Conservation (phyloP, 1,140 invertebrate genomes). For the Zaprionus kolodkinae region DNA sequence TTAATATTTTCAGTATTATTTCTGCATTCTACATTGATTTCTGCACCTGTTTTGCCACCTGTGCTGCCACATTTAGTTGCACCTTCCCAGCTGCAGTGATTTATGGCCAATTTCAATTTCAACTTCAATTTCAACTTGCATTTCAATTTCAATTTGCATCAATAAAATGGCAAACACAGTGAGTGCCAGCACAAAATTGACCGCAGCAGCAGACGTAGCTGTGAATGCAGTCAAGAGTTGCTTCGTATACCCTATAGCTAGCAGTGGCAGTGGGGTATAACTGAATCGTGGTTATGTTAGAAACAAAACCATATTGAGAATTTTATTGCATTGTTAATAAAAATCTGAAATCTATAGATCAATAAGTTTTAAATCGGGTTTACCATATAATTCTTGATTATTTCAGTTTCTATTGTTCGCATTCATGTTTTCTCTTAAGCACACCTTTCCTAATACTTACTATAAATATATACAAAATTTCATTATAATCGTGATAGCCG, state of each 20-base stretch:
- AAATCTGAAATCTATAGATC: background rate
- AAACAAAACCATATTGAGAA: background rate
- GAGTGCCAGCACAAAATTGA: constrained; percentile 30
- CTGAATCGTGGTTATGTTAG: no score
- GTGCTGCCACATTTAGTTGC: background rate
- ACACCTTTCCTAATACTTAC: background rate
- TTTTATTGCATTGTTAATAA: background rate
- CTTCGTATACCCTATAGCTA: constrained; percentile 13
- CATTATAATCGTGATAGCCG: background rate
- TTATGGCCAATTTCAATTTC: constrained; percentile 61
- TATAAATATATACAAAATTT: background rate
- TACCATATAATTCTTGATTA: background rate
- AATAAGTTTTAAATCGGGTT: no score
- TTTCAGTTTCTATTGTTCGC: background rate
- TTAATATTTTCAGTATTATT: constrained; percentile 12
- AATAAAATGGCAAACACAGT: constrained; percentile 55
- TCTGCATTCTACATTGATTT: constrained; percentile 16
- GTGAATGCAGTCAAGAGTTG: constrained; percentile 1
- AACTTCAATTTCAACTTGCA: background rate
- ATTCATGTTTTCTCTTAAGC: background rate
- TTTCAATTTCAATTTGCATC: constrained; percentile 49
- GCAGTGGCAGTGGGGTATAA: background rate
- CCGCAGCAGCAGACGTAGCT: background rate
- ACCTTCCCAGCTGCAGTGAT: constrained; percentile 3
- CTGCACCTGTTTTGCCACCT: background rate